Evolutionary conservation across 2,888 invertebrate genomes (phyloP), one percentile per base, ranked within the genome.

Genomic region (Lasiommata megera): DNA sequence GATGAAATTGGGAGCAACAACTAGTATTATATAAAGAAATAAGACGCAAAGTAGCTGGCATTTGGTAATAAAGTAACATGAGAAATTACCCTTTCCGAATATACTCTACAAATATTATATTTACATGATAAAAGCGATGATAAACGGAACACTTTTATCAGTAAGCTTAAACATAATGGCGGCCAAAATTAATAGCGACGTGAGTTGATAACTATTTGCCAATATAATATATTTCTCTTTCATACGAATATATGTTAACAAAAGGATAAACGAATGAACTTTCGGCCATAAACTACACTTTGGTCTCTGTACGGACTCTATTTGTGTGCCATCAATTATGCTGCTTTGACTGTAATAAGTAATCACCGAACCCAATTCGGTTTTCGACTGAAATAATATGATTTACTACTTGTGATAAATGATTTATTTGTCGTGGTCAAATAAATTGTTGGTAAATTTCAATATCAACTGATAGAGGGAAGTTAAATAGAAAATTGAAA

Each of bases 261-360:
- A 56, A 58, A 9, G 50, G 53, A 54, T 58, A 56, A 50, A 53
- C 48, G 50, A 56, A 61, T 46, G 54, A 58, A 56, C 41, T 58
- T 62, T 51, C 14, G 28, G 44, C 36, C 34, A 56, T 56, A 61
- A 58, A 58, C 36, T 38, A 56, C 50, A 29, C 54, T 40, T 61
- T 50, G 48, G 50, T 23, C 47, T 36, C 38, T 38, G 48, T 55
- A 43, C 44, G 18, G 17, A 44, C 47, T 53, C 58, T 53, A 58
- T 56, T 56, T 56, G 53, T 43, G 43, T 40, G 36, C 44, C 48
- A 61, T 58, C 58, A 58, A 58, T 61, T 36, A 54, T 34, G 18
- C 9, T 48, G 36, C 28, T 41, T 52, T 38, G 38, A 23, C 28
- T 58, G 34, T 58, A 51, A 58, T 14, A 44, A 52, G 34, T 58